Evolutionary conservation across 2,888 invertebrate genomes (phyloP).

Genomic region (Stenotaenia linearis): DNA sequence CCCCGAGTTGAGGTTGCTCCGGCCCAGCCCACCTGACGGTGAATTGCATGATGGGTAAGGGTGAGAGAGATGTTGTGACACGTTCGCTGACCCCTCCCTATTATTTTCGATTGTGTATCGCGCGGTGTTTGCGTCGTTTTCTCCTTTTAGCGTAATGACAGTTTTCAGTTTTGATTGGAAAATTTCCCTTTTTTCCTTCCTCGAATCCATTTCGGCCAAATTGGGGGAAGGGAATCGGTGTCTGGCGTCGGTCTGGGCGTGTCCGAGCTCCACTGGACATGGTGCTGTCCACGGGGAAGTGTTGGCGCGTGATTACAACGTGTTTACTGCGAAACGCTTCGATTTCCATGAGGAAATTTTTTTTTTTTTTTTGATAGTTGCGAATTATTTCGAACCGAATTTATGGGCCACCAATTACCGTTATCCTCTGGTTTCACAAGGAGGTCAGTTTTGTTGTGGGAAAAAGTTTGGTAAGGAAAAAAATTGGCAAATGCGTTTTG

Average conservation of each 20-base stretch:
- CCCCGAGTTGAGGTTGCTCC: slow-evolving; percentile 2
- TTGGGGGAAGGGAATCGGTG: slow-evolving; percentile 2
- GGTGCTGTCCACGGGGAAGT: neutral
- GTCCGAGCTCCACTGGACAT: neutral
- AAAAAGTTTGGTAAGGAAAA: neutral
- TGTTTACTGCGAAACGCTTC: neutral
- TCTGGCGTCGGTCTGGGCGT: slow-evolving; percentile 21
- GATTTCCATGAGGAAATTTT: neutral
- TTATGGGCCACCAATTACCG: slow-evolving; percentile 19
- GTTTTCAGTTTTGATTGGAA: slow-evolving; percentile 1
- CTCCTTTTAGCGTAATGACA: neutral
- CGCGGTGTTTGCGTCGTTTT: neutral
- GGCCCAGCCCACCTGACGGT: neutral
- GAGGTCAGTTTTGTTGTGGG: slow-evolving; percentile 24
- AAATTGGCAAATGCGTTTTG: neutral
- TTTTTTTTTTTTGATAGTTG: neutral
- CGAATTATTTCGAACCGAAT: neutral
- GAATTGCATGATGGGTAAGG: neutral
- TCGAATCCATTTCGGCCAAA: neutral
- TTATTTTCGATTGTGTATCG: neutral
- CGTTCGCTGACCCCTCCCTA: neutral
- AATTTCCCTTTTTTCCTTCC: neutral
- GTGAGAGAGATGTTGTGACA: slow-evolving; percentile 1
- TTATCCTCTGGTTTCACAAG: neutral
- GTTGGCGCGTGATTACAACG: neutral